Evolutionary conservation across 2,888 invertebrate genomes (phyloP), one percentile per base, ranked within the genome.

Genomic region (Tromatobia lineatoria): DNA sequence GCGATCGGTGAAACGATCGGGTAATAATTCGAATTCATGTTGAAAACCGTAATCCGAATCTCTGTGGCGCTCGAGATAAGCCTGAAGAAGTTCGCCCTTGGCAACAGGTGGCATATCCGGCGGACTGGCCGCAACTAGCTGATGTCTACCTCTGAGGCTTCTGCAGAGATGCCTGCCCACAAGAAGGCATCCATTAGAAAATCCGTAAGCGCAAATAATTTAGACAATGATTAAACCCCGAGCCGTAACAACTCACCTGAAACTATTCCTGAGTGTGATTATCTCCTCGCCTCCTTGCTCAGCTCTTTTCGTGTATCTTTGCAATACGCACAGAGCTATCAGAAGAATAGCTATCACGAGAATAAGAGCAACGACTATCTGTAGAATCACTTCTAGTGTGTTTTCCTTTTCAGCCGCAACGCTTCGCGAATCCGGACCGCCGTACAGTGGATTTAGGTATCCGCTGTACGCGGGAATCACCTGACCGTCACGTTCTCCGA

Each of bases 21-120:
- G 98, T 10, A 98, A 94, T 93, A 97, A 94, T 95, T 98, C 98
- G 91, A 98, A 98, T 94, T 98, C 98, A 85, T 97, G 97, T 92
- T 98, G 96, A 94, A 98, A 98, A 0, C 98, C 97, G 90, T 98
- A 97, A 93, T 98, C 98, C 0, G 97, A 97, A 94, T 98, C 98
- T 45, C 96, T 95, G 90, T 98, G 98, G 1, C 98, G 95, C 89
- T 97, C 97, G 2, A 97, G 95, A 91, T 97, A 98, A 0, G 98
- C 96, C 66, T 96, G 95, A 0, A 97, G 95, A 3, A 98, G 94
- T 67, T 97, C 97, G 2, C 95, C 95, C 89, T 96, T 96, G 1
- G 96, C 94, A 89, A 98, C 96, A 0, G 98, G 97, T 45, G 97
- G 96, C 94, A 97, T 96, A 92, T 97, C 97, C 0, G 98, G 97